Base-by-base conservation (phyloP, 2,113 vertebrate genomes). In the Haemorhous mexicanus region DNA sequence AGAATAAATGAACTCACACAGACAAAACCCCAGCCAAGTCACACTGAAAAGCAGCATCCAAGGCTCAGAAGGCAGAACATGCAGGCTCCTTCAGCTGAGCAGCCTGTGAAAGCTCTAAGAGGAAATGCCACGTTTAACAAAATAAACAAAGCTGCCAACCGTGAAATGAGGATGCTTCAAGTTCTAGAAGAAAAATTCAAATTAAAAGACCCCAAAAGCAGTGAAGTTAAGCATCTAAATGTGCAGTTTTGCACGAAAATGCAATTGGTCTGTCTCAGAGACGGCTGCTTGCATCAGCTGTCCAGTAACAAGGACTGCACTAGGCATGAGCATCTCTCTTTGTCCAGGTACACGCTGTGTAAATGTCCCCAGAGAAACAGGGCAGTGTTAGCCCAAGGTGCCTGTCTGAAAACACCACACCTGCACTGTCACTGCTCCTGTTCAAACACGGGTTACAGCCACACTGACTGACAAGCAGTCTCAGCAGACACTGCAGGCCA, bases 121-220 rank as follows among this genome's bases (percentile, higher is more conserved):
- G 39, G 35, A 85, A 90, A 95, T 30, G 30, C 47, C 39, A 58
- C 8, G 27, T 94, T 83, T 47, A 89, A 82, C 79, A 85, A 93
- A 83, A 79, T 61, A 95, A 90, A 92, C 41, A 87, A 52, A 90
- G 56, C 37, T 58, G 72, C 62, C 62, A 92, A 85, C 58, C 46
- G 18, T 46, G 43, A 83, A 88, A 86, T 10, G 11, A 92, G 46
- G 77, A 86, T 24, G n/a, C 20, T 74, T 82, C 76, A 53, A 16
- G 26, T 30, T 61, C 33, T 58, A 62, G 66, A 73, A 76, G 35
- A 63, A 89, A 91, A 84, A 76, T 8, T 43, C 27, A 66, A 56
- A 49, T 58, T 67, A 14, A 56, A 67, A 70, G 9, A 62, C 30
- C 24, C 41, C 13, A 37, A 24, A 41, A n/a, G 30, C 64, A 28